A percentile compares a stretch with the other conserved stretches of the same genome.
These are phyloP conservation scores for Mycetomoellerius zeteki DNA, from an alignment of 1,140 invertebrate genomes.

Conservation along the genomic window DNA sequence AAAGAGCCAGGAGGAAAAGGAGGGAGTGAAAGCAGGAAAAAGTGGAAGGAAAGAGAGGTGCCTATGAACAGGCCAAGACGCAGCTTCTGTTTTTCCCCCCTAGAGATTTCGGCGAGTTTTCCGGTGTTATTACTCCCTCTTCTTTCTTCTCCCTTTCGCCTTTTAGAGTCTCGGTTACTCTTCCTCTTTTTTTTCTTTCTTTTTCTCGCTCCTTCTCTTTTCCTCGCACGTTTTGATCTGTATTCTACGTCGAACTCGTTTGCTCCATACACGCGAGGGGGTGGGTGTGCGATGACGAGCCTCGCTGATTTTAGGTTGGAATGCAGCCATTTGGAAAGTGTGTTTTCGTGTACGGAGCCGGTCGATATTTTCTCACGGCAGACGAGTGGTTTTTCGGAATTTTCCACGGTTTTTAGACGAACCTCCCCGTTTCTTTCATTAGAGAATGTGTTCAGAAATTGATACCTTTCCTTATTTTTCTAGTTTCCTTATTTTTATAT, in stretches of 20 bases:
- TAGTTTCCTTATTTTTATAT: not conserved
- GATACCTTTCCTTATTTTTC: not conserved
- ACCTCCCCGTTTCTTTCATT: not conserved
- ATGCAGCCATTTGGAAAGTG: constrained; percentile 54
- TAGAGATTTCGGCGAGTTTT: constrained; percentile 75
- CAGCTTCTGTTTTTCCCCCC: constrained; percentile 71
- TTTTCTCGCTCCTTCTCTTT: not conserved
- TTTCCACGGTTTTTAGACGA: not conserved
- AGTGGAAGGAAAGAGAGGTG: constrained; percentile 61
- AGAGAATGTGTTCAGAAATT: not conserved
- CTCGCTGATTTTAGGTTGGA: constrained; percentile 52
- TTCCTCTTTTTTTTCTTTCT: not conserved
- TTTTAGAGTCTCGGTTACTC: constrained; percentile 19
- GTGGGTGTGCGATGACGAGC: constrained; percentile 30
- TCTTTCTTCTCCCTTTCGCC: constrained; percentile 36
- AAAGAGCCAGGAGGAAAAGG: not conserved
- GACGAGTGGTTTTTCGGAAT: not conserved
- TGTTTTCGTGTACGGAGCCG: constrained; percentile 46
- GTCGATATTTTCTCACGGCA: constrained; percentile 26
- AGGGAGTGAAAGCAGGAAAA: constrained; percentile 2
- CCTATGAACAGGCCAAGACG: constrained; percentile 64
- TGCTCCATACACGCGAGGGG: not conserved
- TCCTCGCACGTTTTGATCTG: constrained; percentile 14
- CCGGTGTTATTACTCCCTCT: constrained; percentile 59
- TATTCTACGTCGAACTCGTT: constrained; percentile 37